Conservation (phyloP, 2,113 vertebrate genomes). For the Terrapene triunguis region DNA sequence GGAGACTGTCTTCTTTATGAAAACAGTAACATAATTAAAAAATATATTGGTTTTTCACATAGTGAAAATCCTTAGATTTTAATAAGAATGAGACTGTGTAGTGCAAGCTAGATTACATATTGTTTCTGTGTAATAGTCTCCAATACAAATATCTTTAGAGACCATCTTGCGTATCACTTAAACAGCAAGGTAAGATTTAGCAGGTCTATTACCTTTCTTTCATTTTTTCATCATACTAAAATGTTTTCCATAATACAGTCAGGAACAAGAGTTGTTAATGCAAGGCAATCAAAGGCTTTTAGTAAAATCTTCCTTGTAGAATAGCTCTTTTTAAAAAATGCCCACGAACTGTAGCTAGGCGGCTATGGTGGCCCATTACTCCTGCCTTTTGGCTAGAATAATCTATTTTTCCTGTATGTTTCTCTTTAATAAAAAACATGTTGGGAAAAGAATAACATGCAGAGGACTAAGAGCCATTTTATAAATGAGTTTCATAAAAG, state of each 20-base stretch:
- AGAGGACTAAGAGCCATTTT: not conserved
- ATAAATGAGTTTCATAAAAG: not conserved
- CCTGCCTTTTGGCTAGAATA: not conserved
- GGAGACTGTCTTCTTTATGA: conserved; percentile 52
- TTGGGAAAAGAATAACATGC: not conserved
- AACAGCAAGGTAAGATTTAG: not conserved
- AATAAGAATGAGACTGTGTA: conserved; percentile 3
- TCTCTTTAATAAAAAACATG: not conserved
- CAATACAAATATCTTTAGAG: not conserved
- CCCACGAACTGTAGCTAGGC: not conserved
- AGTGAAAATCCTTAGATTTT: conserved; percentile 24
- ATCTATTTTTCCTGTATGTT: not conserved
- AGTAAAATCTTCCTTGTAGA: not conserved
- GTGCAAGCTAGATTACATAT: not conserved
- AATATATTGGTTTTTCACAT: conserved; percentile 30
- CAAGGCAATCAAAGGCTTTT: not conserved
- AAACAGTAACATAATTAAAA: conserved; percentile 44
- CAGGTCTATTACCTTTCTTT: not conserved
- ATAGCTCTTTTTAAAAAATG: not conserved
- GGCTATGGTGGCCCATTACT: not conserved
- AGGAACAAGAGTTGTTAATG: not conserved
- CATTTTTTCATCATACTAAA: not conserved
- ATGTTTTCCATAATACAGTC: not conserved
- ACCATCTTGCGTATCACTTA: not conserved
- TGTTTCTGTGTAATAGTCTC: not conserved